These are phyloP conservation scores for Dryadula phaetusa DNA, from an alignment of 2,888 invertebrate species.

Conservation along the genomic window DNA sequence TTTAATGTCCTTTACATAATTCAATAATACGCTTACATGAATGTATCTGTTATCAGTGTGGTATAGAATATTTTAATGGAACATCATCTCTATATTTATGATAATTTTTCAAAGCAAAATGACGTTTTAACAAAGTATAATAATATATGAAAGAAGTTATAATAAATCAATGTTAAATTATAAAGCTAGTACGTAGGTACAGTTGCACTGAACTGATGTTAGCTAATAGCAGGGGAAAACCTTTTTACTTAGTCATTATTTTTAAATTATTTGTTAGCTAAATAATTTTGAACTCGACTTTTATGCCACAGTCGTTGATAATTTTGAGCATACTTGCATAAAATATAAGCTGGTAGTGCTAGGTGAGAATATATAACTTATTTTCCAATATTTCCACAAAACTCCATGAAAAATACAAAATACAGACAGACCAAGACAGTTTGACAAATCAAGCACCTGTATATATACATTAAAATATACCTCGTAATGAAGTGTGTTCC, in stretches of 20 bases:
- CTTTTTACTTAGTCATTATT: background rate
- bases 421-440: too few relatives aligned
- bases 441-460: too few relatives aligned
- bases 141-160: background rate
- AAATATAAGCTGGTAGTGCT: too few relatives aligned
- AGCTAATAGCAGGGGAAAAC: background rate
- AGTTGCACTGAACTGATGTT: background rate
- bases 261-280: background rate
- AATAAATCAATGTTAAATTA: background rate
- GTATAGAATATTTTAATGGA: background rate
- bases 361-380: too few relatives aligned
- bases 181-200: background rate
- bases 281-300: background rate
- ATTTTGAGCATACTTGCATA: background rate
- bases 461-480: too few relatives aligned
- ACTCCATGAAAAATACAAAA: too few relatives aligned
- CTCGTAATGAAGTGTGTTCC: too few relatives aligned
- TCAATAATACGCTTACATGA: constrained; percentile 1
- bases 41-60: background rate
- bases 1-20: constrained; percentile 12
- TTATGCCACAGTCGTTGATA: background rate
- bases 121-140: too few relatives aligned
- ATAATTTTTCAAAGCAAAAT: background rate
- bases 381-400: too few relatives aligned
- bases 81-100: background rate